These are phyloP conservation scores for Parnassius mnemosyne DNA, from an alignment of 2,888 invertebrate genomes.

Conservation along the genomic window DNA sequence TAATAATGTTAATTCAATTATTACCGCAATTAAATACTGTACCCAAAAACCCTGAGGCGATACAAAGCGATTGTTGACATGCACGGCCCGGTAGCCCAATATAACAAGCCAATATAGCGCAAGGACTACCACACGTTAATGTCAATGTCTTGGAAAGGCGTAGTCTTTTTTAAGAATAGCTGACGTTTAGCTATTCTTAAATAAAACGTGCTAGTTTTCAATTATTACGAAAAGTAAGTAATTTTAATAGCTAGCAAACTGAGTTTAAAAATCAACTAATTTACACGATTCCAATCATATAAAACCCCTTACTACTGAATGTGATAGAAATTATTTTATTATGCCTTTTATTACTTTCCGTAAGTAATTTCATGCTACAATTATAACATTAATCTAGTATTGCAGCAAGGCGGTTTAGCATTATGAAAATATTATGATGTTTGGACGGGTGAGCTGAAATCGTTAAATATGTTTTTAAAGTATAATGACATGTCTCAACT, in stretches of 20 bases:
- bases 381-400: too few relatives aligned
- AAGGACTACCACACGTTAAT: conserved; percentile 43
- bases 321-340: too few relatives aligned
- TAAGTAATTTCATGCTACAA: too few relatives aligned
- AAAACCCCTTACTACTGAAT: too few relatives aligned
- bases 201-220: too few relatives aligned
- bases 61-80: conserved; percentile 35
- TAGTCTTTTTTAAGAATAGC: not conserved
- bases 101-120: conserved; percentile 40
- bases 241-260: too few relatives aligned
- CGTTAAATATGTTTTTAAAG: too few relatives aligned
- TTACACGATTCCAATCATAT: too few relatives aligned
- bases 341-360: too few relatives aligned
- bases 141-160: conserved; percentile 26
- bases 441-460: conserved; percentile 3
- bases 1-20: conserved; percentile 33
- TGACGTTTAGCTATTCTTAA: not conserved
- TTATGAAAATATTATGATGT: not conserved
- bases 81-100: conserved; percentile 39
- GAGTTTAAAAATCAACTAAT: too few relatives aligned
- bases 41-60: conserved; percentile 34
- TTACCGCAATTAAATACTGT: conserved; percentile 38
- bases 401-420: not conserved
- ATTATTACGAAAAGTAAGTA: too few relatives aligned
- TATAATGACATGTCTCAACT: too few relatives aligned